Evolutionary conservation across 30 jellyfish, hydroid and myxozoan species (phyloP), one percentile per base, ranked within the genome.

Genomic region (Turritopsis rubra): DNA sequence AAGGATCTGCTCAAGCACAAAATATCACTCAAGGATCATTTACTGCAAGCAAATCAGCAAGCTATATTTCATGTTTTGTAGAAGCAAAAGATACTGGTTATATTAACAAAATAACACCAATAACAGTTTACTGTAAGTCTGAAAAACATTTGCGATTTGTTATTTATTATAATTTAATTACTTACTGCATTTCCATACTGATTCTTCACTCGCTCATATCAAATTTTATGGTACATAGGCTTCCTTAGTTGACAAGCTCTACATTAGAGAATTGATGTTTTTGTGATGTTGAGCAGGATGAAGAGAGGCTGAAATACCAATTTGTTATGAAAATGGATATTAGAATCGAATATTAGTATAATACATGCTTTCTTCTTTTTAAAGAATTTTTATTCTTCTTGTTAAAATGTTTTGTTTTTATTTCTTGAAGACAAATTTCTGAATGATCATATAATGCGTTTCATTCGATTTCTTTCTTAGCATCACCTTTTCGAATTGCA

Each of bases 171-270:
- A n/a, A n/a, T n/a, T n/a, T n/a, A n/a, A n/a, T n/a, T n/a, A n/a
- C n/a, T n/a, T n/a, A n/a, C n/a, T n/a, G n/a, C n/a, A n/a, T n/a
- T n/a, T n/a, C n/a, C n/a, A n/a, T n/a, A n/a, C n/a, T n/a, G n/a
- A n/a, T 68, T n/a, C 30, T 1, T 1, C 28, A 68, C 9, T 19
- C 84, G 84, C 29, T 84, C 29, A 73, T 89, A 80, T 52, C 76
- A 84, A 23, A 78, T 72, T 73, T 88, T 83, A 65, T 84, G 83
- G 31, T 79, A 80, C 29, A 92, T 90, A 7, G 8, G 28, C 4
- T 68, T n/a, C n/a, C n/a, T n/a, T n/a, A n/a, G n/a, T n/a, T n/a
- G n/a, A n/a, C n/a, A n/a, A n/a, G n/a, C n/a, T n/a, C n/a, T n/a
- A n/a, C n/a, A n/a, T n/a, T n/a, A n/a, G n/a, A n/a, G n/a, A n/a